Evolutionary conservation across 2,797 vertebrate species (phyloP).

Genomic region (Enteromius mattozi): DNA sequence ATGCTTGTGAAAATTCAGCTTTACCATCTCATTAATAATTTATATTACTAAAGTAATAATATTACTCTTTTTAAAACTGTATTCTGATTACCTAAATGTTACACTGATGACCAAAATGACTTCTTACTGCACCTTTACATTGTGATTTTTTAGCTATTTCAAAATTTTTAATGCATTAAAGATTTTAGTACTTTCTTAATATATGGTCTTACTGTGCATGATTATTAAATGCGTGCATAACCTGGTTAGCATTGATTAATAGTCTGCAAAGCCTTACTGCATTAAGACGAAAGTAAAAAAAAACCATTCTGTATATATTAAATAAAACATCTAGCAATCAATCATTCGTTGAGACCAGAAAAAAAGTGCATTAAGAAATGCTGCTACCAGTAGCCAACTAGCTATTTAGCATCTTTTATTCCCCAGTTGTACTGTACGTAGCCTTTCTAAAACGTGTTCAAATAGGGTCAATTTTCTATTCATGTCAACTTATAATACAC

Average conservation of each 20-base stretch:
- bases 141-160: neutral
- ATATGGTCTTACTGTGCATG: neutral
- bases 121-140: neutral
- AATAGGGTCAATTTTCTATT: constrained; percentile 18
- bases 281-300: neutral
- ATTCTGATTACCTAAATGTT: neutral
- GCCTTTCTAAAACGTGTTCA: constrained; percentile 26
- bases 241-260: neutral
- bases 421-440: neutral
- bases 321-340: neutral
- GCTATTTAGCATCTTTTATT: constrained; percentile 24
- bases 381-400: constrained; percentile 1
- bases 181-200: neutral
- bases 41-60: neutral
- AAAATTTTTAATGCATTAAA: neutral
- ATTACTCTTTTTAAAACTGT: neutral
- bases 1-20: too few relatives aligned
- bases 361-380: neutral
- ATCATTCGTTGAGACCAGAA: neutral
- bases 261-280: neutral
- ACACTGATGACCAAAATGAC: neutral
- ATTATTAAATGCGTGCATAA: constrained; percentile 1
- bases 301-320: neutral
- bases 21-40: too few relatives aligned
- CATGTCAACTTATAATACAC: neutral